Evolutionary conservation across 1,140 invertebrate genomes (phyloP).

Genomic region (Whitmania pigra): DNA sequence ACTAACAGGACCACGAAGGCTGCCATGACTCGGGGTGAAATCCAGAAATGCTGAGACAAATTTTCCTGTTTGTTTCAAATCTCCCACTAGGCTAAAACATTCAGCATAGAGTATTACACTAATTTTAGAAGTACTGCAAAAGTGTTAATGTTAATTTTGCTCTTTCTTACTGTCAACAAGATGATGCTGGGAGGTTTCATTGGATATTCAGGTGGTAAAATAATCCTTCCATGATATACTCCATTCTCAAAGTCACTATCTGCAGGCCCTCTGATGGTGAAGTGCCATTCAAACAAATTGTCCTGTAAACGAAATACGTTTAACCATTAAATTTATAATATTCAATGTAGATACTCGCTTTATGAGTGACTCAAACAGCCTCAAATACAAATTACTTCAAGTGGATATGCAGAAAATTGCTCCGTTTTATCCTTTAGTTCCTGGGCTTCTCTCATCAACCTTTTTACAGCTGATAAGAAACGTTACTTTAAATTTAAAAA

Average conservation of each 20-base stretch:
- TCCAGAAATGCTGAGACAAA: slow-evolving; percentile 90
- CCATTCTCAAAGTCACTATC: slow-evolving; percentile 78
- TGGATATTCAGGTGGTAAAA: slow-evolving; percentile 78
- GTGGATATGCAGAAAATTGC: slow-evolving; percentile 74
- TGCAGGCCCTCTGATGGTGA: slow-evolving; percentile 74
- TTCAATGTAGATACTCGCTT: neutral
- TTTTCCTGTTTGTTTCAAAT: slow-evolving; percentile 87
- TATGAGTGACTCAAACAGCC: too few relatives aligned
- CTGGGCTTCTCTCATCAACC: slow-evolving; percentile 78
- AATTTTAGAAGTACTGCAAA: neutral
- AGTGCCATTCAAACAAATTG: slow-evolving; percentile 96
- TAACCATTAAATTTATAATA: too few relatives aligned
- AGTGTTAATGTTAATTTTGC: neutral
- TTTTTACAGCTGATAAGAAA: slow-evolving; percentile 59
- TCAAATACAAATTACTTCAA: slow-evolving; percentile 51
- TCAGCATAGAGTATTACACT: neutral
- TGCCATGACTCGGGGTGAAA: slow-evolving; percentile 95
- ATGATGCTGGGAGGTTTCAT: slow-evolving; percentile 96
- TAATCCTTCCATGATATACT: slow-evolving; percentile 76
- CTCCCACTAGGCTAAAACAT: slow-evolving; percentile 69
- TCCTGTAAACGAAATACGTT: too few relatives aligned
- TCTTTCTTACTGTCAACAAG: slow-evolving; percentile 61
- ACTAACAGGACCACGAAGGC: slow-evolving; percentile 73
- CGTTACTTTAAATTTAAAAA: neutral
- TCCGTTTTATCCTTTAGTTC: slow-evolving; percentile 73